Base-by-base conservation (phyloP, 2,797 vertebrate species). In the Trachops cirrhosus region DNA sequence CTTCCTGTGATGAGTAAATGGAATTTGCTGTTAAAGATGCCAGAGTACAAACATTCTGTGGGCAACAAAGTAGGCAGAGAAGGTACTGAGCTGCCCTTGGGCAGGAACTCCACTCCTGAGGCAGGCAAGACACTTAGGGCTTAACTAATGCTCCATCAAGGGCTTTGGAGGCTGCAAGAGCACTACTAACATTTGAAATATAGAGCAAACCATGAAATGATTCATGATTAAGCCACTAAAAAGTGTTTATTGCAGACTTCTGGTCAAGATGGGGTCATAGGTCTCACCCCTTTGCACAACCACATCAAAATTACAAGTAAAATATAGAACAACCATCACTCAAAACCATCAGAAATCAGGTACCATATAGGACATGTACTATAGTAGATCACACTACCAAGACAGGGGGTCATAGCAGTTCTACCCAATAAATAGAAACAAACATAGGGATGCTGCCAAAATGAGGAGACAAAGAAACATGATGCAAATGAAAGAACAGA, bases 1-100 rank as follows among this genome's bases (percentile, higher is more conserved):
- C 50, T 80, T 95, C 32, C 64, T 87, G 78, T 89, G 92, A 84
- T 92, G 77, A 96, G 87, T 90, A 91, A 97, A 91, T 86, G 41
- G 52, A 82, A 80, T 18, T 75, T 21, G 11, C 59, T 75, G 24
- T 89, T 91, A 89, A 86, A 93, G 52, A 59, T 78, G 70, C 82
- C 19, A 16, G 96, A 91, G 80, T 67, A 44, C 77, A 92, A 77
- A 54, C 48, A 75, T 73, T 90, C 29, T 67, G 71, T 24, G 24
- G 79, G 90, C 68, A 89, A 59, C 86, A 95, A 96, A 93, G 57
- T 21, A 77, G 68, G 57, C 0, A 59, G 89, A 89, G 82, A 74
- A 59, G 59, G 32, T 37, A 29, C 26, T 15, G 24, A 26, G 75
- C 80, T 68, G 14, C n/a, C 70, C 34, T 62, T 0, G 34, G 89